Conservation (phyloP, 1,140 invertebrate genomes). For the Pseudomyrmex concolor region DNA sequence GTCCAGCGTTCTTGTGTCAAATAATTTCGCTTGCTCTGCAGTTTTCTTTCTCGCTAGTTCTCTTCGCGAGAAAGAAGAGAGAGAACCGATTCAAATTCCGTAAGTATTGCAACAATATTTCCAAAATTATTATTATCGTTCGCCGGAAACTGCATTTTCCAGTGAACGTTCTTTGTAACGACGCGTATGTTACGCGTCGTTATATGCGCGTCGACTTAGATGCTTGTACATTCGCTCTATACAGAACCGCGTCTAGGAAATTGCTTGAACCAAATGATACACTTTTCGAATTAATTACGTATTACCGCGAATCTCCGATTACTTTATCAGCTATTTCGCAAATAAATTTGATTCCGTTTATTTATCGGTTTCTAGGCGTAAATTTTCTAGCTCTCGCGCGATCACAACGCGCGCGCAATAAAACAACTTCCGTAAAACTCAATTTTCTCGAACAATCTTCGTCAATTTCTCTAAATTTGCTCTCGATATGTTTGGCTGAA, state of each 20-base stretch:
- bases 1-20: background rate
- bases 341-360: background rate
- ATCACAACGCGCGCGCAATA: background rate
- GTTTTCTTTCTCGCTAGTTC: too few species aligned
- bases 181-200: too few species aligned
- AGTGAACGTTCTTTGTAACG: constrained; percentile 2
- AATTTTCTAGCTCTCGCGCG: constrained; percentile 9
- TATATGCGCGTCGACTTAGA: background rate
- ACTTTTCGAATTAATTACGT: constrained; percentile 13
- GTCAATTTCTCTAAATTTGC: too few species aligned
- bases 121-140: constrained; percentile 40
- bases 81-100: too few species aligned
- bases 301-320: background rate
- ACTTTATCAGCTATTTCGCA: constrained; percentile 3
- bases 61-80: too few species aligned
- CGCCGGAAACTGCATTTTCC: constrained; percentile 47
- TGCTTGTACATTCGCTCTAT: background rate
- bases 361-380: background rate
- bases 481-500: too few species aligned
- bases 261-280: background rate
- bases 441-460: too few species aligned
- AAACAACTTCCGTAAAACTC: too few species aligned
- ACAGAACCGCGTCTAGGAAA: background rate
- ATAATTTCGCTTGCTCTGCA: constrained; percentile 13
- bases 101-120: constrained; percentile 3